A percentile compares a stretch with the other conserved stretches of the same genome.
phyloP scores from a whole-genome alignment of 2,113 vertebrate genomes.

The Parotia lawesii region DNA sequence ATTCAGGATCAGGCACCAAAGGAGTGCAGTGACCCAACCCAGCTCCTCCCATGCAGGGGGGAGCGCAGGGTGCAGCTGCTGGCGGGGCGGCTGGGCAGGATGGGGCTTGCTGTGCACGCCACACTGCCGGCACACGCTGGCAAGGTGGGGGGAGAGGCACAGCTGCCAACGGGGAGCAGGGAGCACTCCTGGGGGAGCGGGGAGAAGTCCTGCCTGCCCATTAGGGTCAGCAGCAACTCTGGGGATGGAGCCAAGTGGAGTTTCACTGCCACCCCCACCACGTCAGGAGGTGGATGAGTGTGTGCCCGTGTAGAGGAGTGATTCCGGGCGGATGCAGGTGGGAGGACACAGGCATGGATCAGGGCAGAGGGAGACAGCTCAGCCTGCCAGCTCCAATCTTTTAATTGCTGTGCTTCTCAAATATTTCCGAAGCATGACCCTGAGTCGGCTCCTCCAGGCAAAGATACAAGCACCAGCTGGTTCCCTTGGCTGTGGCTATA shows the following conservation, averaged over 20 bases:
- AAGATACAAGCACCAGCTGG: neutral
- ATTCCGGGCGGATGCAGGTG: neutral
- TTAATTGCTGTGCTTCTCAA: neutral
- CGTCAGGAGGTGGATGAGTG: neutral
- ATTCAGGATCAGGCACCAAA: rapidly evolving
- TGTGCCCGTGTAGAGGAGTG: neutral
- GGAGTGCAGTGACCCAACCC: neutral
- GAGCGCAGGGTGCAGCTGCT: neutral
- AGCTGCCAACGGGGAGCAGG: neutral
- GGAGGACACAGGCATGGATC: neutral
- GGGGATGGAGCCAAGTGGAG: neutral
- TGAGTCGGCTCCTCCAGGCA: neutral
- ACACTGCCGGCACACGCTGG: neutral
- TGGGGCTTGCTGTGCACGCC: neutral
- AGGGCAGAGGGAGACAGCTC: neutral
- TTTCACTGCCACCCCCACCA: rapidly evolving
- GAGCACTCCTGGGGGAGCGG: neutral
- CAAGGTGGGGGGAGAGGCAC: neutral
- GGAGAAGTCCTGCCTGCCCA: neutral
- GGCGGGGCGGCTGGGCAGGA: neutral
- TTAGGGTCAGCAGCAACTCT: neutral
- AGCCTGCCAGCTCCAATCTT: neutral
- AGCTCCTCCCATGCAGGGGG: neutral
- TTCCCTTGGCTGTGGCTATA: neutral
- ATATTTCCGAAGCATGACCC: neutral